Evolutionary conservation across 2,888 invertebrate genomes (phyloP).

Genomic region (Cryptocheilus praepositus): DNA sequence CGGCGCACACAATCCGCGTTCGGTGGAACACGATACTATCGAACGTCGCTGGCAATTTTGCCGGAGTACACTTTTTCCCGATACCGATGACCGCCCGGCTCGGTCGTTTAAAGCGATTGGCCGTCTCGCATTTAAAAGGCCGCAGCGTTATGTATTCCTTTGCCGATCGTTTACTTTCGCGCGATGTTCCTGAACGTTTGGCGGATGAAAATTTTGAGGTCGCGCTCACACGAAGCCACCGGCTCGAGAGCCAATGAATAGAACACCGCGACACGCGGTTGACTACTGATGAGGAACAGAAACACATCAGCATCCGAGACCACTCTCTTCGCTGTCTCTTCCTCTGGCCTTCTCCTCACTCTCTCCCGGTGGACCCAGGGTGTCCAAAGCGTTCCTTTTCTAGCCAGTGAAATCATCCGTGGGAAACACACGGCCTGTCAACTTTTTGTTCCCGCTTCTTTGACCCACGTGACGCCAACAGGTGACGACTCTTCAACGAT

Average conservation of each 20-base stretch:
- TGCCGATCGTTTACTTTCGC: too few relatives aligned
- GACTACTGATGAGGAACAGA: slow-evolving; percentile 72
- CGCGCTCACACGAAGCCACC: too few relatives aligned
- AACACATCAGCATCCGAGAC: slow-evolving; percentile 63
- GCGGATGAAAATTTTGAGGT: too few relatives aligned
- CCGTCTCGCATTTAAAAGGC: too few relatives aligned
- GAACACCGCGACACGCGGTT: slow-evolving; percentile 61
- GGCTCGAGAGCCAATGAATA: slow-evolving; percentile 45
- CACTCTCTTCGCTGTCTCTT: slow-evolving; percentile 50
- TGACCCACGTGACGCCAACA: not conserved
- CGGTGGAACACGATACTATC: too few relatives aligned
- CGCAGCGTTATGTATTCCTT: too few relatives aligned
- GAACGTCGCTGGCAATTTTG: too few relatives aligned
- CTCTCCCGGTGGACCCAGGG: slow-evolving; percentile 34
- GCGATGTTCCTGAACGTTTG: too few relatives aligned
- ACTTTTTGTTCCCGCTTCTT: slow-evolving; percentile 6
- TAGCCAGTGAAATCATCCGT: slow-evolving; percentile 31
- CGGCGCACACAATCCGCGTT: too few relatives aligned
- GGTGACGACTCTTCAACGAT: not conserved
- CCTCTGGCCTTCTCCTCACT: slow-evolving; percentile 40
- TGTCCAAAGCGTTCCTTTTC: slow-evolving; percentile 27
- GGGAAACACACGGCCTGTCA: slow-evolving; percentile 13
- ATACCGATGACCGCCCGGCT: too few relatives aligned
- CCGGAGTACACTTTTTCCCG: not conserved
- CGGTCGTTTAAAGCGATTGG: too few relatives aligned